Percentiles rank a stretch among this genome's conserved stretches.
phyloP scores from a whole-genome alignment of 1,140 invertebrate species.

The Leptinotarsa texana region DNA sequence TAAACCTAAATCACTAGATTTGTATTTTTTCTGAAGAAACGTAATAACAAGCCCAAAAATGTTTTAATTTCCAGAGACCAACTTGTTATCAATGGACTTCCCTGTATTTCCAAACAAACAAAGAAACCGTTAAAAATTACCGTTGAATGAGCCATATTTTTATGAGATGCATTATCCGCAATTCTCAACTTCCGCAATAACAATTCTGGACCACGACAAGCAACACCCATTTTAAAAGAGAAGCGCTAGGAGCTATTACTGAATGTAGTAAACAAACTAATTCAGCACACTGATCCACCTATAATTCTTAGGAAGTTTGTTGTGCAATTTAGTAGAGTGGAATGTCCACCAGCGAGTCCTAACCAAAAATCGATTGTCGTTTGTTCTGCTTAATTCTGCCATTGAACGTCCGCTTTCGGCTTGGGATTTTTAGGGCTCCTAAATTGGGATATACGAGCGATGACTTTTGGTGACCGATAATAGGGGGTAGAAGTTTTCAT shows the following conservation, averaged over 20 bases:
- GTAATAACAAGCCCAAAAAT: too few relatives aligned
- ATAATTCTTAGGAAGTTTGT: conserved; percentile 12
- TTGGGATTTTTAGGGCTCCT: not conserved
- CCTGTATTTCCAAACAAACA: too few relatives aligned
- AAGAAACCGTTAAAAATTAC: too few relatives aligned
- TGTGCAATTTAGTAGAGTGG: conserved; percentile 19
- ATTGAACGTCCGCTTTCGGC: not conserved
- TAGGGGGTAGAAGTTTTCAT: too few relatives aligned
- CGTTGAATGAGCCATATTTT: not conserved
- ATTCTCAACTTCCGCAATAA: conserved; percentile 12
- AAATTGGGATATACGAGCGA: not conserved
- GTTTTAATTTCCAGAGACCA: too few relatives aligned
- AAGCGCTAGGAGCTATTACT: conserved; percentile 10
- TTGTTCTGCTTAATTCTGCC: not conserved
- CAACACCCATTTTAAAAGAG: not conserved
- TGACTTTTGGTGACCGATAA: too few relatives aligned
- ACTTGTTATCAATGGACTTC: too few relatives aligned
- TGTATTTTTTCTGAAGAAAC: too few relatives aligned
- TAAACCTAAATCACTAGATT: too few relatives aligned
- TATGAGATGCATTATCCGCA: not conserved
- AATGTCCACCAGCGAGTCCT: conserved; percentile 5
- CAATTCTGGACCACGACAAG: not conserved
- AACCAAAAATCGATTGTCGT: conserved; percentile 21
- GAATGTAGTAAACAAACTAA: conserved; percentile 23
- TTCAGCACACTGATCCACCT: conserved; percentile 7